A percentile compares a stretch with the other conserved stretches of the same genome.
phyloP scores from a whole-genome alignment of 2,797 vertebrate species.

The Trachops cirrhosus region DNA sequence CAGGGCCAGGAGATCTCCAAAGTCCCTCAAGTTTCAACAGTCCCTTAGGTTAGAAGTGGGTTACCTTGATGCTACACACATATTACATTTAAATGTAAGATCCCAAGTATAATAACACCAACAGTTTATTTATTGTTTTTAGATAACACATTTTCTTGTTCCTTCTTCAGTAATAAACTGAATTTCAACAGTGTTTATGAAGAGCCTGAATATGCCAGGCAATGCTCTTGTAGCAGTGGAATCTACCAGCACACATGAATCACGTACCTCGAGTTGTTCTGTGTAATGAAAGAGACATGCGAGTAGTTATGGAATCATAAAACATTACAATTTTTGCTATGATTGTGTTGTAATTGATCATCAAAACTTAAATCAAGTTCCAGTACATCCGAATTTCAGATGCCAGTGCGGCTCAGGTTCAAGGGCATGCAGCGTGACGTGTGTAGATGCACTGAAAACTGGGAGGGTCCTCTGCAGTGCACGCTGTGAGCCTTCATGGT shows the following conservation, averaged over 20 bases:
- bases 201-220: background rate
- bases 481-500: background rate
- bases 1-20: background rate
- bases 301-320: background rate
- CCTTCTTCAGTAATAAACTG: background rate
- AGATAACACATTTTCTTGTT: background rate
- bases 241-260: background rate
- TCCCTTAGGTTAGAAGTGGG: background rate
- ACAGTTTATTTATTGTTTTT: background rate
- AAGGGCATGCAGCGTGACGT: background rate
- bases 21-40: background rate
- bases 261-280: background rate
- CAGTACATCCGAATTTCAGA: background rate
- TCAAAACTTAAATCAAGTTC: background rate
- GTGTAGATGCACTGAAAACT: background rate
- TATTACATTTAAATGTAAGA: background rate
- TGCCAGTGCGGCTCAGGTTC: background rate
- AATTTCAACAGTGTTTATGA: background rate
- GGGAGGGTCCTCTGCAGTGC: background rate
- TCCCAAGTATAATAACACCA: background rate
- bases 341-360: background rate
- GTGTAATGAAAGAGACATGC: background rate
- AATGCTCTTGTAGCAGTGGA: background rate
- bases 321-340: background rate
- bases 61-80: background rate